These are phyloP conservation scores for Ellobius talpinus DNA, from an alignment of 2,113 vertebrate genomes.

Conservation along the genomic window DNA sequence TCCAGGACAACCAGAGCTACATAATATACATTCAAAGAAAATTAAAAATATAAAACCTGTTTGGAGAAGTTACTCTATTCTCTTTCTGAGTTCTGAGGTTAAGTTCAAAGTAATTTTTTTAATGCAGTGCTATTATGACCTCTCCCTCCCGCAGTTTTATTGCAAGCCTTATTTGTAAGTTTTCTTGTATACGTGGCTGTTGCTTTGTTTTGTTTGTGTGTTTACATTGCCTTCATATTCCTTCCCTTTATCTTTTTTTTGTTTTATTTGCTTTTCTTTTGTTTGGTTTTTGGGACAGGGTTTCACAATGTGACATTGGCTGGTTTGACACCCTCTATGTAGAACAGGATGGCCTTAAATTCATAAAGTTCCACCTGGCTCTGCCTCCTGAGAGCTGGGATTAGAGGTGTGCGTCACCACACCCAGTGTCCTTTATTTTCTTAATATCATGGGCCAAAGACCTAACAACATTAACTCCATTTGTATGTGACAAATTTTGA, in stretches of 20 bases:
- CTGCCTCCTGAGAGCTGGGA: no score
- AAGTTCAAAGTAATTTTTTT: neutral
- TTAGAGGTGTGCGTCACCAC: no score
- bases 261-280: neutral
- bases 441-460: neutral
- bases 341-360: neutral
- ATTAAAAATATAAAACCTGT: neutral
- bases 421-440: neutral
- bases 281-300: neutral
- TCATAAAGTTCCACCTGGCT: neutral
- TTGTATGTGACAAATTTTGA: neutral
- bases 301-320: neutral
- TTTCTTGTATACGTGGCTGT: neutral
- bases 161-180: neutral
- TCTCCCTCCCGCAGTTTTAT: neutral
- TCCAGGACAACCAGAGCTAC: neutral
- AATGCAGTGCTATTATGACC: neutral
- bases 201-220: neutral
- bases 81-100: neutral
- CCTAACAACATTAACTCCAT: neutral
- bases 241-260: neutral
- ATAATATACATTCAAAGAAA: neutral
- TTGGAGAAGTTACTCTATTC: neutral
- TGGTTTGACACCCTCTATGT: neutral
- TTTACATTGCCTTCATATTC: neutral